Base-by-base conservation (phyloP, 2,888 invertebrate species). In the Sesia apiformis region DNA sequence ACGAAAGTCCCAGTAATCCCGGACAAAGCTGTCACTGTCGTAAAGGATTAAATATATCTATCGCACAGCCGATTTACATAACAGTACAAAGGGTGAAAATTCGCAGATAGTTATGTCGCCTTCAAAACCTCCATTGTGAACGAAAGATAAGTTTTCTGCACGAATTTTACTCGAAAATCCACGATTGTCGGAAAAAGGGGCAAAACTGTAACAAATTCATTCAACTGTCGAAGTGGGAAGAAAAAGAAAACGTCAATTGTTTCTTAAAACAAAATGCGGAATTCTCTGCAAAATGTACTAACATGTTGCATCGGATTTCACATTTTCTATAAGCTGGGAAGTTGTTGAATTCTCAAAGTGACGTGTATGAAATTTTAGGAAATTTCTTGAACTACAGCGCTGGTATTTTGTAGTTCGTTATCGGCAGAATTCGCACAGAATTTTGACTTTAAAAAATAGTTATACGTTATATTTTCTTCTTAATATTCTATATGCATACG, bases 1-100 rank as follows among this genome's bases (percentile, higher is more conserved):
- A 65, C 64, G 61, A 65, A 69, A 73, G 63, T 68, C 69, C 54
- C 55, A 59, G 56, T 63, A 63, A 69, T 67, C 63, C 63, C 53
- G 52, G 55, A 62, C 65, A 64, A 60, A 62, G 63, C 66, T 55
- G 50, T 50, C 50, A 61, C 62, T 50, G 63, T 60, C 58, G 60
- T 59, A 60, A 59, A 63, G 64, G 63, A 64, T 64, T 63, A 65
- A 60, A 61, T 56, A 42, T 58, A 61, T 56, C 56, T 57, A 56
- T 59, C 57, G 58, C 51, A 51, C 58, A 63, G 60, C 60, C 62
- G 58, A 70, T 70, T 70, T 68, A 62, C 69, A 67, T 65, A 62
- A 66, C 57, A 60, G 64, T 56, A 55, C 49, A 60, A 56, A 60
- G 59, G 61, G 61, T 56, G 57, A 56, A 57, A 60, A 58, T 55